Base-by-base conservation (phyloP, 2,113 vertebrate genomes). In the Bagarius yarrelli region DNA sequence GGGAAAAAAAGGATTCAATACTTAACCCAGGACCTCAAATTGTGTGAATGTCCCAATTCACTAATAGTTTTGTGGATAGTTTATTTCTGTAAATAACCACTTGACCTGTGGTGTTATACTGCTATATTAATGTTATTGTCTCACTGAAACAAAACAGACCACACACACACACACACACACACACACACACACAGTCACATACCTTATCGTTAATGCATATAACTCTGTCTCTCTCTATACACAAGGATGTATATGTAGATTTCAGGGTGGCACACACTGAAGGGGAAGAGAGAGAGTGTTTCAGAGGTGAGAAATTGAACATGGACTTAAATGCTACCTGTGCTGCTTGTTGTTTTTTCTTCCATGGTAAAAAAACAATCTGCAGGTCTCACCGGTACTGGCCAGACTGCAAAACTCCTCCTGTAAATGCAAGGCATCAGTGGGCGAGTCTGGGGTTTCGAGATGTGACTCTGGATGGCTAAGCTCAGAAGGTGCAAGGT, bases 371-470 rank as follows among this genome's bases (percentile, higher is more conserved):
- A 30, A 50, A 67, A 16, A 52, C 30, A n/a, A n/a, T 27, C 5
- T 18, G 8, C 32, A 4, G 53, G 8, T 85, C 92, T 92, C 90
- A 99, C 98, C 92, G 92, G 94, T 95, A 74, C 93, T 91, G 80
- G 98, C 96, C 57, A 98, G 76, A 0, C 94, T 94, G 89, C 94
- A 98, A 87, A 99, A 94, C 60, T 99, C 96, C 83, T 98, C 97
- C 86, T 98, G 98, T 91, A 99, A 94, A 89, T 95, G 97, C 78
- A 95, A 94, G 84, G 96, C 96, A 56, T 98, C 95, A 78, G 94
- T 92, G 8, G 95, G 87, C 2, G 93, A 95, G 86, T 98, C 96
- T 52, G 94, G 92, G 25, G 93, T 93, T 84, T 97, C 94, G 0
- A 93, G 90, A 86, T 95, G 95, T 27, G 89, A 88, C 82, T 97